Evolutionary conservation across 2,797 vertebrate genomes (phyloP), one percentile per base, ranked within the genome.

Genomic region (Pangasius larnaudii): DNA sequence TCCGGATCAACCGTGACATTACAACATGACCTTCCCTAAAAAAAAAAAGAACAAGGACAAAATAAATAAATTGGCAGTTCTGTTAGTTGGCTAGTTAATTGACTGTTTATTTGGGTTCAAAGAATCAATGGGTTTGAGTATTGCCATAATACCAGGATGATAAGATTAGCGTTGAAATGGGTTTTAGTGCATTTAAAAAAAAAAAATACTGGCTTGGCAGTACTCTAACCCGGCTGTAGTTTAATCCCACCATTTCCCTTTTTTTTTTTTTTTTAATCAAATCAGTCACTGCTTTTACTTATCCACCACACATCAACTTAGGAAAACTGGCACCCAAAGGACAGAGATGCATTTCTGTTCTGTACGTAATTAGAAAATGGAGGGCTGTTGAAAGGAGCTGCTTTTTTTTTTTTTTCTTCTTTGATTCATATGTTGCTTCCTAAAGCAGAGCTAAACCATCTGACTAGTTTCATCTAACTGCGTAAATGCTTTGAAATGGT

Each of bases 401-500:
- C 6, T 8, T 63, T 13, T 33, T 46, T 33, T 13, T 65, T 65
- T 22, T 42, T 42, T 42, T 6, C 6, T 42, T 36, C n/a, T 65
- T 39, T 42, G 11, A 19, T 39, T 36, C 24, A 33, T 49, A 46
- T 24, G 22, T 27, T 74, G 51, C 33, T 58, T 85, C 22, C 24
- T 85, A 36, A 24, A 58, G 19, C 65, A 53, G 49, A 8, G 63
- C 33, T 74, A 85, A 85, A 56, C 46, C 49, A 39, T 18, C 46
- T 63, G 58, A 77, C 39, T 63, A 30, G 27, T 42, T 84, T 33
- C 69, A 30, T 53, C 8, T 13, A n/a, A 81, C 58, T 53, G 30
- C 24, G 30, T 84, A 87, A 87, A 87, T 87, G 58, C 42, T 67
- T 77, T 74, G 58, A 88, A 84, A 84, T 56, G 46, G 22, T 67